phyloP scores from a whole-genome alignment of 1,140 invertebrate genomes.

The Ceratina australensis region DNA sequence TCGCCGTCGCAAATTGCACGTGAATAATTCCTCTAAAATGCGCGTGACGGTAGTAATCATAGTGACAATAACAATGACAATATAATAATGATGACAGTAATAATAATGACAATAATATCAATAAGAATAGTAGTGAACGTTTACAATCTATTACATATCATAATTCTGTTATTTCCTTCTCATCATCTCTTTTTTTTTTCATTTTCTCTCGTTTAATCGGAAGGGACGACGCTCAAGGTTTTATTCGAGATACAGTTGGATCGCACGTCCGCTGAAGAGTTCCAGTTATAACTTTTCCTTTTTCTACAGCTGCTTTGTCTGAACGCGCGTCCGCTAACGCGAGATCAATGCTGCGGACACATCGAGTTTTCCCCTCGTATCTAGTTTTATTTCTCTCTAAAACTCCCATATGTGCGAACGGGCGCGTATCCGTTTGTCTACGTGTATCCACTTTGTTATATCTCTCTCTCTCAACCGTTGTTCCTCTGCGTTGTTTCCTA shows the following conservation, averaged over 20 bases:
- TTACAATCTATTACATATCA: slow-evolving; percentile 55
- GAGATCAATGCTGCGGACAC: not conserved
- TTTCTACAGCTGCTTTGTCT: not conserved
- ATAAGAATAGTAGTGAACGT: slow-evolving; percentile 65
- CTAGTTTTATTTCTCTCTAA: not conserved
- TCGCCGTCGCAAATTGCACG: slow-evolving; percentile 33
- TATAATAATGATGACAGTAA: slow-evolving; percentile 59
- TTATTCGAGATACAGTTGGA: slow-evolving; percentile 50
- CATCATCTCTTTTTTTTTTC: not conserved
- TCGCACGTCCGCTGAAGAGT: slow-evolving; percentile 31
- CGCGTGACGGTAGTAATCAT: slow-evolving; percentile 51
- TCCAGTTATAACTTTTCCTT: not conserved
- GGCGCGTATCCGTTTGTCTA: not conserved
- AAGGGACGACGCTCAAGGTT: slow-evolving; percentile 55
- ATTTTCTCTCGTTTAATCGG: slow-evolving; percentile 23
- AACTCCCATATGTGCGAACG: not conserved
- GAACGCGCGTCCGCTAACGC: not conserved
- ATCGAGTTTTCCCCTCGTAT: not conserved
- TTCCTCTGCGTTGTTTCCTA: not conserved
- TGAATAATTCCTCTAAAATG: slow-evolving; percentile 43
- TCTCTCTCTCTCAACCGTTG: not conserved
- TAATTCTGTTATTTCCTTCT: slow-evolving; percentile 17
- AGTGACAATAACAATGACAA: slow-evolving; percentile 59
- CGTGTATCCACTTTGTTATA: not conserved
- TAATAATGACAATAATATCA: slow-evolving; percentile 63